Conservation (phyloP, 2,797 vertebrate species). For the Anomalospiza imberbis region DNA sequence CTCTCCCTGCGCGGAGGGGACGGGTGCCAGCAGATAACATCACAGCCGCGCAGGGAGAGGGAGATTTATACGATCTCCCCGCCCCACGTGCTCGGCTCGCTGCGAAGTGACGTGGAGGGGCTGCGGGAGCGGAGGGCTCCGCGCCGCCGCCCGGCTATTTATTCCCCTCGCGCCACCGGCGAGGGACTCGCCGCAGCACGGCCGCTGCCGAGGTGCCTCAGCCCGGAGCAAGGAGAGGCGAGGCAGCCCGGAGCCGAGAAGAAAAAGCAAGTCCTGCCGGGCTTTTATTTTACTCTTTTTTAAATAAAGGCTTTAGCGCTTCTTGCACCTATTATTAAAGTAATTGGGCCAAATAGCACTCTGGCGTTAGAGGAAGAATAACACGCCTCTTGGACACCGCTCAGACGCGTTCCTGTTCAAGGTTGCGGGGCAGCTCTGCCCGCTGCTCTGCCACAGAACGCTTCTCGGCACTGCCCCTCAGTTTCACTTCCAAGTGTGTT, state of each 20-base stretch:
- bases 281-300: not conserved
- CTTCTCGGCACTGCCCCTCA: not conserved
- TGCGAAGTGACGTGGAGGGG: constrained; percentile 76
- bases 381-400: not conserved
- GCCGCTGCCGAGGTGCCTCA: not conserved
- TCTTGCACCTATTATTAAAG: not conserved
- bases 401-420: not conserved
- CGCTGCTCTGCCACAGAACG: not conserved
- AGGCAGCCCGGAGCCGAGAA: not conserved
- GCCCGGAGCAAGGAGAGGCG: not conserved
- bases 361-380: not conserved
- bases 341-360: not conserved
- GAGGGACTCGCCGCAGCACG: not conserved
- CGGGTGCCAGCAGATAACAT: constrained; percentile 81
- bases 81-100: constrained; percentile 80
- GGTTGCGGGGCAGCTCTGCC: not conserved
- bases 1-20: constrained; percentile 44
- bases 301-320: not conserved
- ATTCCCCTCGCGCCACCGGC: not conserved
- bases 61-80: constrained; percentile 78
- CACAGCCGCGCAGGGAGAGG: constrained; percentile 71
- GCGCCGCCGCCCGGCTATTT: constrained; percentile 52
- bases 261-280: not conserved
- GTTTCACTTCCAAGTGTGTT: not conserved
- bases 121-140: constrained; percentile 68